These are phyloP conservation scores for Aphelenchoides fujianensis DNA, from an alignment of 1,140 invertebrate species.

Conservation along the genomic window DNA sequence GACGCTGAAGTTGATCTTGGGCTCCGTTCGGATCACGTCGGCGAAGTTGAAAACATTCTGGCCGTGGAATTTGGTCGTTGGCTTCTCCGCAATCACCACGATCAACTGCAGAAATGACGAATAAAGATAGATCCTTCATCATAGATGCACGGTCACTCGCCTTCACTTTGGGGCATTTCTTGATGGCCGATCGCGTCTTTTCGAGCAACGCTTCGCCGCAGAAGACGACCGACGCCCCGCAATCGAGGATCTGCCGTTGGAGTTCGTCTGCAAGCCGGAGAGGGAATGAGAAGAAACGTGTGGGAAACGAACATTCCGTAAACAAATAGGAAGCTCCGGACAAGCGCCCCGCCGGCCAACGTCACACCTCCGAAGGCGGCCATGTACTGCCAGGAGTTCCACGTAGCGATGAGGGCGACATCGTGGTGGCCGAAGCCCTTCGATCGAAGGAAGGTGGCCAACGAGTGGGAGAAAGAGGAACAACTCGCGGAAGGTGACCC, in stretches of 20 bases:
- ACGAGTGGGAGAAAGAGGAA: constrained; percentile 25
- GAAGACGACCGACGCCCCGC: constrained; percentile 71
- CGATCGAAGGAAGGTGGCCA: constrained; percentile 37
- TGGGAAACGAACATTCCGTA: constrained; percentile 72
- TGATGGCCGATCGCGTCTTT: constrained; percentile 63
- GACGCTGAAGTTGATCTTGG: constrained; percentile 71
- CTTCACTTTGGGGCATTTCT: constrained; percentile 31
- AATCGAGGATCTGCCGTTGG: constrained; percentile 68
- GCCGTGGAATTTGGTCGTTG: constrained; percentile 49
- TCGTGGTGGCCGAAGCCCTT: constrained; percentile 68
- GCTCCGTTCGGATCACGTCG: background rate
- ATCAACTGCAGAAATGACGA: too few relatives aligned
- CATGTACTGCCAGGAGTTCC: constrained; percentile 44
- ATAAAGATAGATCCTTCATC: too few relatives aligned
- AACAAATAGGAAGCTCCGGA: constrained; percentile 79
- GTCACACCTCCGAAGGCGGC: constrained; percentile 28
- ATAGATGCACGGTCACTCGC: background rate
- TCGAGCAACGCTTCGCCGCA: constrained; percentile 69
- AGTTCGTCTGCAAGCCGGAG: constrained; percentile 24
- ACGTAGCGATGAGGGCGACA: constrained; percentile 26
- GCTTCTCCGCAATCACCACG: constrained; percentile 64
- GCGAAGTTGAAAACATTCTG: constrained; percentile 10
- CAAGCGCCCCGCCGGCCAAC: constrained; percentile 68
- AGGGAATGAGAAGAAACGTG: too few relatives aligned
- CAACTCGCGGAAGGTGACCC: constrained; percentile 29